Conservation (phyloP, 2,113 vertebrate genomes). For the Sinocyclocheilus anophthalmus region DNA sequence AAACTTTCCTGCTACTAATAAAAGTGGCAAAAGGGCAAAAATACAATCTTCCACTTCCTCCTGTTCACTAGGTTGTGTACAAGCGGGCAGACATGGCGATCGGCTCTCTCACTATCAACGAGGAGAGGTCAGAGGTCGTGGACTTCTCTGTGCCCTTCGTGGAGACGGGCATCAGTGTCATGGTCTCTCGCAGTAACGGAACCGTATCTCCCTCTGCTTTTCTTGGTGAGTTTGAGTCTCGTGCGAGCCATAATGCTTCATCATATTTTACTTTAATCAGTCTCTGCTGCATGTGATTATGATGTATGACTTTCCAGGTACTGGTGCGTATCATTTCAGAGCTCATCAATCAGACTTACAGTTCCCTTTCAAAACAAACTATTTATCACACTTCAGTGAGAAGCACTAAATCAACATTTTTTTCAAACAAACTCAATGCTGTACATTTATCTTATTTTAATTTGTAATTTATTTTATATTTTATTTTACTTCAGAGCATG, state of each 20-base stretch:
- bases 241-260: constrained; percentile 9
- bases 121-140: constrained; percentile 89
- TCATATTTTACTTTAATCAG: constrained; percentile 24
- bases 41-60: constrained; percentile 21
- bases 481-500: constrained; percentile 24
- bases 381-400: constrained; percentile 39
- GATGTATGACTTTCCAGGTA: constrained; percentile 38
- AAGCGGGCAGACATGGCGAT: constrained; percentile 91
- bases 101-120: constrained; percentile 91
- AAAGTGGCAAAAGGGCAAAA: background rate
- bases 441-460: constrained; percentile 1
- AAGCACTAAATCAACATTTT: constrained; percentile 38
- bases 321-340: constrained; percentile 32
- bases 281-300: constrained; percentile 35
- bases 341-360: constrained; percentile 51
- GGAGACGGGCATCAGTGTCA: constrained; percentile 91
- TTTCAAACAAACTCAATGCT: background rate
- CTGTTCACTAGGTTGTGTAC: constrained; percentile 81
- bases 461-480: constrained; percentile 9
- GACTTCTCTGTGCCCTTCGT: constrained; percentile 93
- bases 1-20: background rate
- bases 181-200: constrained; percentile 92
- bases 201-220: constrained; percentile 91
- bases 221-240: constrained; percentile 76
- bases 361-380: constrained; percentile 46